Conservation (phyloP, 2,888 invertebrate species). For the Pseudococcus jackbeardsleyi region DNA sequence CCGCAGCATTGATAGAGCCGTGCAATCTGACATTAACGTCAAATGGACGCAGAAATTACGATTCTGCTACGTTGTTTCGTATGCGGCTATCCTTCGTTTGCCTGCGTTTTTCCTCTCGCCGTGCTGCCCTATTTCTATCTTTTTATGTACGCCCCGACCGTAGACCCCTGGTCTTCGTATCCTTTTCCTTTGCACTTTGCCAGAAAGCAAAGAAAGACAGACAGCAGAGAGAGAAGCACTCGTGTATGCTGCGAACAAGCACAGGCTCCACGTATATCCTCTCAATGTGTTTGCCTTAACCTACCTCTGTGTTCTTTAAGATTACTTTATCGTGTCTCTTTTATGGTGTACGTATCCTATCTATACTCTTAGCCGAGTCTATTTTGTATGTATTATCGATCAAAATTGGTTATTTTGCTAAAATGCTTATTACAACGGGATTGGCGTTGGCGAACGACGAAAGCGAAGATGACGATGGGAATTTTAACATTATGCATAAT, state of each 20-base stretch:
- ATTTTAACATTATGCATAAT: too few species aligned
- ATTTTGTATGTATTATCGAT: slow-evolving; percentile 48
- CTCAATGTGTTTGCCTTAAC: background rate
- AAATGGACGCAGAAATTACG: slow-evolving; percentile 65
- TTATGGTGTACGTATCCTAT: background rate
- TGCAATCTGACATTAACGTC: slow-evolving; percentile 66
- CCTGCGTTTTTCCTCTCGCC: background rate
- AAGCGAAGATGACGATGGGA: background rate
- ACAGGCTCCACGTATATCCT: slow-evolving; percentile 6
- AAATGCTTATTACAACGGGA: background rate
- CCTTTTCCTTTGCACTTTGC: background rate
- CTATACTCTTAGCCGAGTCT: background rate
- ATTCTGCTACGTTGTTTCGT: slow-evolving; percentile 63
- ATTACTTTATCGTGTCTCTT: slow-evolving; percentile 29
- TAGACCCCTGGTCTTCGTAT: too few species aligned
- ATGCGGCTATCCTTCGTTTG: slow-evolving; percentile 64
- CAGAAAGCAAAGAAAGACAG: too few species aligned
- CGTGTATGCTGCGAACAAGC: background rate
- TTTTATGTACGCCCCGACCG: background rate
- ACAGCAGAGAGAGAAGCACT: background rate
- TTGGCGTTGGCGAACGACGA: background rate
- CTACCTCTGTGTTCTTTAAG: slow-evolving; percentile 3
- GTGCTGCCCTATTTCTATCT: background rate
- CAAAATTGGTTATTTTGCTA: slow-evolving; percentile 14
- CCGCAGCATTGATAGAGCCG: slow-evolving; percentile 64